phyloP scores from a whole-genome alignment of 2,113 vertebrate genomes.

The Phalacrocorax aristotelis region DNA sequence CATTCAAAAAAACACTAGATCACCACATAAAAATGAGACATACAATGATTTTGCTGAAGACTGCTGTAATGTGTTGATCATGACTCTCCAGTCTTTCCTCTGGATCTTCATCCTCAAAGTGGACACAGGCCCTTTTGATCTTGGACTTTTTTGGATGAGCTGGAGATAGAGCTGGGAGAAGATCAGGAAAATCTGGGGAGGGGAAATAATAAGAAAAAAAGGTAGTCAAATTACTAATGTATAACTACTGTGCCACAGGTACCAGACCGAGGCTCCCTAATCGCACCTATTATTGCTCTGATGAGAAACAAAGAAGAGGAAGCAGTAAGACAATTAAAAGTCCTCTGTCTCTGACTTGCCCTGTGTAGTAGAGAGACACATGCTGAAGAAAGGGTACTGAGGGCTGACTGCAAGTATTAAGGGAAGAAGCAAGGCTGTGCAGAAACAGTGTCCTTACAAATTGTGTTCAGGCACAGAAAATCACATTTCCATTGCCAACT shows the following conservation, averaged over 20 bases:
- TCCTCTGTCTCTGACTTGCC: neutral
- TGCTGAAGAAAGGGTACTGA: neutral
- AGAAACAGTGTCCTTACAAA: neutral
- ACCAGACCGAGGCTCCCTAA: neutral
- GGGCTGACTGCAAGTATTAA: neutral
- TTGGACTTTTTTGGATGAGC: conserved; percentile 89
- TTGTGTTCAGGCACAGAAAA: neutral
- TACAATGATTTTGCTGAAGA: conserved; percentile 92
- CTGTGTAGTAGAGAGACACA: neutral
- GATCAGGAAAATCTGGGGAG: conserved; percentile 83
- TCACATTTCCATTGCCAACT: neutral
- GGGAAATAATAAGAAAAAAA: neutral
- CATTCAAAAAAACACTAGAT: neutral
- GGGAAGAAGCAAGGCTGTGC: neutral
- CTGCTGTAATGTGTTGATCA: conserved; percentile 89
- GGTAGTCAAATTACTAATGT: neutral
- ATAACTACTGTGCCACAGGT: neutral
- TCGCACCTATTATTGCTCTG: neutral
- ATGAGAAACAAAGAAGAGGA: neutral
- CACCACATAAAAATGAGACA: conserved; percentile 37
- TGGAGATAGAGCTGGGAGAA: conserved; percentile 85
- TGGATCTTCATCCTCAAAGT: conserved; percentile 83
- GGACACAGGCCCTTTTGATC: conserved; percentile 72
- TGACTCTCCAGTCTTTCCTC: conserved; percentile 81
- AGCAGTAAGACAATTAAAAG: neutral